phyloP scores from a whole-genome alignment of 2,113 vertebrate genomes.

The Melozone crissalis region DNA sequence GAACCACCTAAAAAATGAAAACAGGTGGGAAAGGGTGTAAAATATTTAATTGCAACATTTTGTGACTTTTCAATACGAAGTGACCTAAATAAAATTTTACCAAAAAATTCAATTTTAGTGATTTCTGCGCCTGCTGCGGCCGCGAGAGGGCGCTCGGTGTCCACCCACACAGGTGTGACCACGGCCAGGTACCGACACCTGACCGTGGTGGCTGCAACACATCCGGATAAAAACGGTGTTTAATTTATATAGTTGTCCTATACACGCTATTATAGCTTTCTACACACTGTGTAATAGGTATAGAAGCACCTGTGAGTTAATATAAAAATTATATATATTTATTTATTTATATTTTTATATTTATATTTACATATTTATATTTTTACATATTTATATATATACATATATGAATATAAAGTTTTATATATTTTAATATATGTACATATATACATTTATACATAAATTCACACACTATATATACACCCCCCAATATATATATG shows the following conservation, averaged over 20 bases:
- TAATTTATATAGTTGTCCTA: rapidly evolving
- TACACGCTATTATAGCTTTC: not conserved
- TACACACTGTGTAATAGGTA: not conserved
- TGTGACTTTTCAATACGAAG: not conserved
- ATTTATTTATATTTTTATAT: too few relatives aligned
- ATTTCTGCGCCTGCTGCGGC: not conserved
- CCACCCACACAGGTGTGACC: not conserved
- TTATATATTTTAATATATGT: too few relatives aligned
- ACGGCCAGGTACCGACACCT: not conserved
- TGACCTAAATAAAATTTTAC: not conserved
- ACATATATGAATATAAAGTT: too few relatives aligned
- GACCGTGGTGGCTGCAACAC: too few relatives aligned
- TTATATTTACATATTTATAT: too few relatives aligned
- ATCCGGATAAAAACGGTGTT: rapidly evolving
- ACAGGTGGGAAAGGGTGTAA: not conserved
- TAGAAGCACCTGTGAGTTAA: not conserved
- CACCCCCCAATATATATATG: too few relatives aligned
- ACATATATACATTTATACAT: too few relatives aligned
- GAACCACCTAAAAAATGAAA: not conserved
- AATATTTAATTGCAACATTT: not conserved
- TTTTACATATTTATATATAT: too few relatives aligned
- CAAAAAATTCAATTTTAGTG: not conserved
- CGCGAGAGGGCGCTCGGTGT: not conserved
- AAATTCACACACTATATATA: too few relatives aligned
- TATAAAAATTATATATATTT: not conserved